Evolutionary conservation across 2,888 invertebrate species (phyloP).

Genomic region (Megalurothrips usitatus): DNA sequence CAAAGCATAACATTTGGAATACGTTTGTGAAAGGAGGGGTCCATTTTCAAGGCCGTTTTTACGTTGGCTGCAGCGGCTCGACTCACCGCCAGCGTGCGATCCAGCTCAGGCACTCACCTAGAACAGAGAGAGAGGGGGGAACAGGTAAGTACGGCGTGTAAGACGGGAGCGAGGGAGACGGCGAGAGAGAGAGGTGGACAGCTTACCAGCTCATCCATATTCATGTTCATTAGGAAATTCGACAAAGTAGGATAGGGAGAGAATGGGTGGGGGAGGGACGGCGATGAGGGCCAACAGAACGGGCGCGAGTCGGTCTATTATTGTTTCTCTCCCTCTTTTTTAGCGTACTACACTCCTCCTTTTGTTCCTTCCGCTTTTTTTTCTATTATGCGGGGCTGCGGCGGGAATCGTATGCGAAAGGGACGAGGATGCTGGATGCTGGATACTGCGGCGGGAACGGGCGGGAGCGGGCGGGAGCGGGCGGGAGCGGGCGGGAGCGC

Average conservation of each 20-base stretch:
- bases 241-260: slow-evolving; percentile 11
- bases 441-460: too few relatives aligned
- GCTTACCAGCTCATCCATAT: neutral
- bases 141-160: neutral
- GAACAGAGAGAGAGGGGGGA: neutral
- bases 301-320: neutral
- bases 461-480: too few relatives aligned
- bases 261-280: neutral
- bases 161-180: neutral
- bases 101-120: too few relatives aligned
- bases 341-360: neutral
- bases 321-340: neutral
- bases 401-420: too few relatives aligned
- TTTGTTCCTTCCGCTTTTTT: neutral
- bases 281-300: neutral
- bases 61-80: too few relatives aligned
- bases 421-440: too few relatives aligned
- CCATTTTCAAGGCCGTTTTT: too few relatives aligned
- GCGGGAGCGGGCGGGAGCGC: too few relatives aligned
- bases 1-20: too few relatives aligned
- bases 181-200: neutral
- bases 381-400: too few relatives aligned
- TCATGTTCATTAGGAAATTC: slow-evolving; percentile 7
- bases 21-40: too few relatives aligned
- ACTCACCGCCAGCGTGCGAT: too few relatives aligned